Percentiles rank a stretch among this genome's conserved stretches.
Conservation (phyloP, 2,888 invertebrate genomes). For the Halictus ligatus region DNA sequence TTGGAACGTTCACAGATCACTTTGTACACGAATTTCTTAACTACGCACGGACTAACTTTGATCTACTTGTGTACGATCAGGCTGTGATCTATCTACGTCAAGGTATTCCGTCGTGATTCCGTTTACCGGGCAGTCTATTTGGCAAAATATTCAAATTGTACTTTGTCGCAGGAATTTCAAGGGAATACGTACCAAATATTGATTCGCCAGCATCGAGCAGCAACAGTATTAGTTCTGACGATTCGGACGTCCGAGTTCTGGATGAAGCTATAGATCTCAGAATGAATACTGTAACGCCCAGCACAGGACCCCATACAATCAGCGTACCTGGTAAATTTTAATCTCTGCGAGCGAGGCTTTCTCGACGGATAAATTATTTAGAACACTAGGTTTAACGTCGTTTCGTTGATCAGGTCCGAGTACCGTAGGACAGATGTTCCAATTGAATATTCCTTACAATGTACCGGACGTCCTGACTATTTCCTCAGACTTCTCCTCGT, state of each 20-base stretch:
- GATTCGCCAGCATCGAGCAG: constrained; percentile 70
- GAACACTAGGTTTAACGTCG: not conserved
- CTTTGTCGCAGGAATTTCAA: constrained; percentile 68
- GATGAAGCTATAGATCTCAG: constrained; percentile 72
- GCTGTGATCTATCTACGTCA: constrained; percentile 88
- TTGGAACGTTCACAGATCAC: constrained; percentile 91
- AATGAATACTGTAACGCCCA: constrained; percentile 66
- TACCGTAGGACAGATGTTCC: constrained; percentile 74
- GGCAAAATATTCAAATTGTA: not conserved
- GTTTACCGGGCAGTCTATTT: not conserved
- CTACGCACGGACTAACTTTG: constrained; percentile 94
- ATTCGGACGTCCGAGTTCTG: constrained; percentile 77
- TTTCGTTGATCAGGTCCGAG: constrained; percentile 72
- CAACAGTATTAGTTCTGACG: constrained; percentile 71
- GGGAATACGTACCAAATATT: constrained; percentile 70
- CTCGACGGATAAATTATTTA: not conserved
- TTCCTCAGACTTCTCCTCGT: constrained; percentile 82
- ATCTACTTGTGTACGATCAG: constrained; percentile 93
- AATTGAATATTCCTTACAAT: constrained; percentile 60
- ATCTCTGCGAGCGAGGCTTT: not conserved
- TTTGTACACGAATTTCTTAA: constrained; percentile 95
- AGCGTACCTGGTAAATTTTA: constrained; percentile 72
- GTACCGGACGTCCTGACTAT: constrained; percentile 76
- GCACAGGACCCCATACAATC: constrained; percentile 67
- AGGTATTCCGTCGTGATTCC: constrained; percentile 58